phyloP scores from a whole-genome alignment of 2,888 invertebrate genomes.

The Branchellion lobata region DNA sequence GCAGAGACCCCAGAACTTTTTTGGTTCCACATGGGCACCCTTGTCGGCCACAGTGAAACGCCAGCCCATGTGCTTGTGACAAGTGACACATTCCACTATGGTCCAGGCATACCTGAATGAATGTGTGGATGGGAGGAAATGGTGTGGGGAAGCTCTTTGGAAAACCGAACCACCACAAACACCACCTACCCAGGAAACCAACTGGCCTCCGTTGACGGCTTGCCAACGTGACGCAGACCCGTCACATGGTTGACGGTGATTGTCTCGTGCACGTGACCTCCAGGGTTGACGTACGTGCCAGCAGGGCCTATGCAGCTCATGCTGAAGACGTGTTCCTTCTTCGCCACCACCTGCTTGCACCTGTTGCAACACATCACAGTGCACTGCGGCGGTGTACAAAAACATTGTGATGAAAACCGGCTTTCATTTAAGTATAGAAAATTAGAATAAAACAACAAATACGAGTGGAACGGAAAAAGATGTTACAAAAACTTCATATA shows the following conservation, averaged over 20 bases:
- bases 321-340: slow-evolving; percentile 73
- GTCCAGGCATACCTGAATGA: slow-evolving; percentile 75
- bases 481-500: no score
- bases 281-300: slow-evolving; percentile 78
- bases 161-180: no score
- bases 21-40: slow-evolving; percentile 68
- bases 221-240: slow-evolving; percentile 63
- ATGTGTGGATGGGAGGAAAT: background rate
- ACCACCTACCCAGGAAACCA: slow-evolving; percentile 80
- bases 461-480: no score
- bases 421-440: no score
- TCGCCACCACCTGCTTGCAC: slow-evolving; percentile 57
- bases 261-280: slow-evolving; percentile 78
- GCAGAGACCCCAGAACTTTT: slow-evolving; percentile 73
- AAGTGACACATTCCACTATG: slow-evolving; percentile 72
- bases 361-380: slow-evolving; percentile 64
- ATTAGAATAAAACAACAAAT: no score
- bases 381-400: no score
- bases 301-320: slow-evolving; percentile 79
- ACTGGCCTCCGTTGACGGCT: slow-evolving; percentile 72
- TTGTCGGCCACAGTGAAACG: slow-evolving; percentile 72
- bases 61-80: slow-evolving; percentile 77
- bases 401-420: no score
- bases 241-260: slow-evolving; percentile 67
- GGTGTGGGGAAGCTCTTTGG: no score